Conservation (phyloP, 2,888 invertebrate genomes). For the Rotaria sp. region DNA sequence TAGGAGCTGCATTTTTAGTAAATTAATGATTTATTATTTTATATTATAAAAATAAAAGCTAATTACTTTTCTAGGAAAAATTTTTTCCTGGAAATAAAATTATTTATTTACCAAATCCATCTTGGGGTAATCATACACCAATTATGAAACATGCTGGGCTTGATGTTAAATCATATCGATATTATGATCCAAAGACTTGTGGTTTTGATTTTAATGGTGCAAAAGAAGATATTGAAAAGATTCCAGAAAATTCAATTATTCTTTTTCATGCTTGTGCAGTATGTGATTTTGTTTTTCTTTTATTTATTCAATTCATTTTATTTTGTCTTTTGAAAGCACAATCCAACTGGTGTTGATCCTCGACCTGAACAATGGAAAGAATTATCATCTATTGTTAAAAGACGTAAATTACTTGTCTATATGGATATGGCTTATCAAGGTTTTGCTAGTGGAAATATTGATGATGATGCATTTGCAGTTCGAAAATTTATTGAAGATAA, state of each 20-base stretch:
- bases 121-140: constrained; percentile 96
- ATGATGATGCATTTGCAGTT: constrained; percentile 78
- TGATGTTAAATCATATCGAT: constrained; percentile 78
- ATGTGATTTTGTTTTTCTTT: not conserved
- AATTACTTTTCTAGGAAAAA: constrained; percentile 45
- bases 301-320: not conserved
- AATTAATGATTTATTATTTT: constrained; percentile 46
- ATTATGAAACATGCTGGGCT: constrained; percentile 76
- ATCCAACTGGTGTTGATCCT: constrained; percentile 69
- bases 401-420: constrained; percentile 72
- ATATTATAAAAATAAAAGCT: not conserved
- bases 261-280: constrained; percentile 84
- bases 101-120: constrained; percentile 76
- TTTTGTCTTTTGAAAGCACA: constrained; percentile 61
- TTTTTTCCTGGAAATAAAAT: constrained; percentile 65
- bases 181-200: constrained; percentile 84
- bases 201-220: constrained; percentile 85
- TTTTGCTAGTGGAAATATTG: constrained; percentile 65
- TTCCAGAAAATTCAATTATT: constrained; percentile 79
- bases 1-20: constrained; percentile 79
- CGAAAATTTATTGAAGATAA: constrained; percentile 79
- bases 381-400: constrained; percentile 72
- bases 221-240: constrained; percentile 83
- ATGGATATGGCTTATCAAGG: constrained; percentile 96
- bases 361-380: constrained; percentile 78